Conservation (phyloP, 2,888 invertebrate genomes). For the Trisateles emortualis region DNA sequence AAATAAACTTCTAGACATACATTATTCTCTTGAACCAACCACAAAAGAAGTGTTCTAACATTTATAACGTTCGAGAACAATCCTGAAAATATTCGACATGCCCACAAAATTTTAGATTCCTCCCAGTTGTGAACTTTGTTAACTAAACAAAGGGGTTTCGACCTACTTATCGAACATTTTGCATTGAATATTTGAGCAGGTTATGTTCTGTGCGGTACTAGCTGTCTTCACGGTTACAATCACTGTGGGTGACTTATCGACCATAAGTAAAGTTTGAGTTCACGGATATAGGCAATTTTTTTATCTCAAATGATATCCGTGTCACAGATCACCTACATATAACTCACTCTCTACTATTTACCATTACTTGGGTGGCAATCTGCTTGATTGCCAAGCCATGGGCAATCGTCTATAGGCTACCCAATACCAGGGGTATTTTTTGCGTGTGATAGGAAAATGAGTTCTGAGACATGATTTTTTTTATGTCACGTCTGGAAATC, state of each 20-base stretch:
- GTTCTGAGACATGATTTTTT: too few species aligned
- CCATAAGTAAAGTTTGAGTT: not conserved
- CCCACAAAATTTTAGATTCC: conserved; percentile 34
- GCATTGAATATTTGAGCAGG: conserved; percentile 44
- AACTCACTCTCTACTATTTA: too few species aligned
- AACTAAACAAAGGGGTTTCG: conserved; percentile 42
- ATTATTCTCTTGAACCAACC: not conserved
- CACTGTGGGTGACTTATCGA: not conserved
- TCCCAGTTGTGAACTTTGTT: conserved; percentile 29
- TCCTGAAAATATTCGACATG: conserved; percentile 26
- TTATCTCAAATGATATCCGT: too few species aligned
- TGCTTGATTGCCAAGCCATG: too few species aligned
- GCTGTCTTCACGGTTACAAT: conserved; percentile 23
- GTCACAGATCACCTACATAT: too few species aligned
- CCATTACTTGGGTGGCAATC: too few species aligned
- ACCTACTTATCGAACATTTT: conserved; percentile 43
- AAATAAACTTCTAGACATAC: not conserved
- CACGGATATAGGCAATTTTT: too few species aligned
- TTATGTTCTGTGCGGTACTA: conserved; percentile 20
- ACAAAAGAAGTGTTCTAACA: conserved; percentile 7
- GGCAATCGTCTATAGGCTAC: too few species aligned
- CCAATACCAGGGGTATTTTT: too few species aligned
- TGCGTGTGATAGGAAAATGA: too few species aligned
- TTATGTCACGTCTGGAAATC: too few species aligned
- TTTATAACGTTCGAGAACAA: conserved; percentile 15